A percentile compares a stretch with the other conserved stretches of the same genome.
These are phyloP conservation scores for Drosophila flavopinicola DNA, from an alignment of 2,888 invertebrate species.

Conservation along the genomic window DNA sequence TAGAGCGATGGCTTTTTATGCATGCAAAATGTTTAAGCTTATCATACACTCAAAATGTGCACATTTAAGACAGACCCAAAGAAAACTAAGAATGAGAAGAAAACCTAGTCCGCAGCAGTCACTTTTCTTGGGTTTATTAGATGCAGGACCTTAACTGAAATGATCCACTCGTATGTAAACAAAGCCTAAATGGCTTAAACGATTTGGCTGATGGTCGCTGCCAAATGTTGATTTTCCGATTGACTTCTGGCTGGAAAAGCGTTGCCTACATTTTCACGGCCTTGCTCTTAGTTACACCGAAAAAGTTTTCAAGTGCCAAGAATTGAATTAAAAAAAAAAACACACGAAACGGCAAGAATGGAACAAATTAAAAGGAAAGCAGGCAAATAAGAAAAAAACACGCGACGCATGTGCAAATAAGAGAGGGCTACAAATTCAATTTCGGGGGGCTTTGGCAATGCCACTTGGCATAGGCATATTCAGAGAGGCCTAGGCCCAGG, in stretches of 20 bases:
- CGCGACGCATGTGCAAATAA: slow-evolving; percentile 59
- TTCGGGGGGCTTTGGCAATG: slow-evolving; percentile 31
- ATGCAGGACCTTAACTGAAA: slow-evolving; percentile 4
- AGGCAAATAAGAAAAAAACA: slow-evolving; percentile 29
- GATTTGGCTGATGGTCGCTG: slow-evolving; percentile 24
- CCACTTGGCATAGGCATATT: slow-evolving; percentile 20
- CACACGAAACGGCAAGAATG: slow-evolving; percentile 23
- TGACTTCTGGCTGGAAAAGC: slow-evolving; percentile 38
- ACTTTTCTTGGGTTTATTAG: no score
- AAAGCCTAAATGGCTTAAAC: slow-evolving; percentile 55
- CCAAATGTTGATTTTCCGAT: slow-evolving; percentile 52
- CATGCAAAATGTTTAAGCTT: no score
- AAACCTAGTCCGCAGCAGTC: no score
- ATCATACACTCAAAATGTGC: no score
- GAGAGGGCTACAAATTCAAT: slow-evolving; percentile 66
- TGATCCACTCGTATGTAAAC: slow-evolving; percentile 36
- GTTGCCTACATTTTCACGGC: slow-evolving; percentile 32
- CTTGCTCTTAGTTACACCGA: slow-evolving; percentile 52
- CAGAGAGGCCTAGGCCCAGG: background rate
- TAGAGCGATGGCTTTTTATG: no score
- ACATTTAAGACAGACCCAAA: no score
- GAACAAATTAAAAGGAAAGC: slow-evolving; percentile 13
- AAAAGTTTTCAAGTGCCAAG: slow-evolving; percentile 55
- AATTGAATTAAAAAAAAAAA: slow-evolving; percentile 71
- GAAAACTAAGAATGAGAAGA: no score